These are phyloP conservation scores for Cossypha dichroa DNA, from an alignment of 2,797 vertebrate species.

Conservation along the genomic window DNA sequence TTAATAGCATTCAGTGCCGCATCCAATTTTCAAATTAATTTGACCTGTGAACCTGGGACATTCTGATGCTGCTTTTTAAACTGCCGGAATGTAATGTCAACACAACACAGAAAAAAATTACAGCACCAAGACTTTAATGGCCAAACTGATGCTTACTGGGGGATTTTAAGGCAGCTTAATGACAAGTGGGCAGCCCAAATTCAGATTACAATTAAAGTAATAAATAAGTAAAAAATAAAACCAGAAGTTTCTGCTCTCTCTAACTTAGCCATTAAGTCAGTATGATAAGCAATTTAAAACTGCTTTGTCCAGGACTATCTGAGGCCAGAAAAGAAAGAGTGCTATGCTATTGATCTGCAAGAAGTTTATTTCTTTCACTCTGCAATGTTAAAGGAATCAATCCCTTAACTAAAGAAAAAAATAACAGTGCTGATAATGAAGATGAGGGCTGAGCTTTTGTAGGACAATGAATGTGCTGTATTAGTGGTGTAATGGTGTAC, in stretches of 20 bases:
- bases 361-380: constrained; percentile 66
- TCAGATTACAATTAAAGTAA: not conserved
- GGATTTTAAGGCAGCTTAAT: not conserved
- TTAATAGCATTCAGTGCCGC: constrained; percentile 8
- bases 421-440: constrained; percentile 27
- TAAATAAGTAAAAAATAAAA: not conserved
- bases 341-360: constrained; percentile 52
- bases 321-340: not conserved
- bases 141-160: not conserved
- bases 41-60: not conserved
- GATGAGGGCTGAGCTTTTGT: constrained; percentile 26
- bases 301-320: constrained; percentile 31
- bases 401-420: constrained; percentile 69
- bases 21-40: constrained; percentile 27
- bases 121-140: not conserved
- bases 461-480: constrained; percentile 33
- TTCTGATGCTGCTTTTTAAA: not conserved
- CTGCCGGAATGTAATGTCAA: not conserved
- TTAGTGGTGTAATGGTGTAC: not conserved
- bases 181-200: not conserved
- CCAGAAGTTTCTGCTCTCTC: not conserved
- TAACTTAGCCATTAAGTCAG: not conserved
- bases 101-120: not conserved
- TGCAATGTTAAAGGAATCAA: constrained; percentile 67
- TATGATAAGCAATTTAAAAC: constrained; percentile 25